Conservation (phyloP, 2,113 vertebrate genomes). For the Struthidea cinerea region DNA sequence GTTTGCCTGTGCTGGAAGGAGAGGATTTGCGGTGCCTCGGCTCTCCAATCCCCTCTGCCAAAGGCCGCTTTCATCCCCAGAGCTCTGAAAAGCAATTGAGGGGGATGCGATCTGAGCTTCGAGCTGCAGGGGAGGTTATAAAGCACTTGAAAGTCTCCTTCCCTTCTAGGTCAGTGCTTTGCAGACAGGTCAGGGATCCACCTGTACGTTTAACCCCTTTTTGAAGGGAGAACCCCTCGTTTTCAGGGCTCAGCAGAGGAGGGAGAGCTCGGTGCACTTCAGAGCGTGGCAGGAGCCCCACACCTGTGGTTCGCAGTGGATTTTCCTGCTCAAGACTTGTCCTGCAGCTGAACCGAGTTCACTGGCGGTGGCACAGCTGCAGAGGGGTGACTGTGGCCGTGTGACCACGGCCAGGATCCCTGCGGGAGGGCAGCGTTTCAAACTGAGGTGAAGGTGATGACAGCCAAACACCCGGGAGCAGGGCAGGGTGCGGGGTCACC, state of each 20-base stretch:
- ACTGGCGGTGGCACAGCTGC: accelerated
- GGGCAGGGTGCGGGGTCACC: not conserved
- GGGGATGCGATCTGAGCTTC: not conserved
- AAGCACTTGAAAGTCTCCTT: not conserved
- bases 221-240: not conserved
- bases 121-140: not conserved
- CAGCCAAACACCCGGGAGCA: not conserved
- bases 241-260: not conserved
- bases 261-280: not conserved
- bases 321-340: not conserved
- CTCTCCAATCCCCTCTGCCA: not conserved
- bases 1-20: not conserved
- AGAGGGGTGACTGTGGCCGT: accelerated
- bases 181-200: not conserved
- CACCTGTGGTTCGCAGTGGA: accelerated
- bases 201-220: not conserved
- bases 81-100: not conserved
- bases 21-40: not conserved
- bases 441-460: not conserved
- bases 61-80: not conserved
- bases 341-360: not conserved
- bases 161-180: not conserved
- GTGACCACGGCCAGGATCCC: accelerated
- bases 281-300: not conserved
- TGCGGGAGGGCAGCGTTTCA: not conserved